A percentile compares a stretch with the other conserved stretches of the same genome.
These are phyloP conservation scores for Chionoecetes opilio DNA, from an alignment of 1,140 invertebrate genomes.

Conservation along the genomic window DNA sequence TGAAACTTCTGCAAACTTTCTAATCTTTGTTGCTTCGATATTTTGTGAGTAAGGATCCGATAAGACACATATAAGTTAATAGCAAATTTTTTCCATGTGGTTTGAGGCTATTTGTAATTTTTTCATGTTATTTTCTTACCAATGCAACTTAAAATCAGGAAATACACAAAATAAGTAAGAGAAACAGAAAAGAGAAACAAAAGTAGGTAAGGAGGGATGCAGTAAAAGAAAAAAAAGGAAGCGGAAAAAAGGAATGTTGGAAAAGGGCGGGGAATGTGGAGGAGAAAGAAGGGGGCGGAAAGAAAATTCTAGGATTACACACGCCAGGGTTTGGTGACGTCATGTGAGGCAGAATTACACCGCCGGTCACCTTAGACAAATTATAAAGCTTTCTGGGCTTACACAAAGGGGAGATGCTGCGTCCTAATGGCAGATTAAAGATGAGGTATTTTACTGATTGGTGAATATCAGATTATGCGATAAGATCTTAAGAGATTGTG, in stretches of 20 bases:
- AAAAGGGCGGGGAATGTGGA: not conserved
- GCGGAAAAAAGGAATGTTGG: not conserved
- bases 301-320: not conserved
- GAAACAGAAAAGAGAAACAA: too few relatives aligned
- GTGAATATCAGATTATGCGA: not conserved
- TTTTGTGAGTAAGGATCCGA: too few relatives aligned
- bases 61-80: too few relatives aligned
- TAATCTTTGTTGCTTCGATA: too few relatives aligned
- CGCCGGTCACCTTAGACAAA: not conserved
- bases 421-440: not conserved
- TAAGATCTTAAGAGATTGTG: not conserved
- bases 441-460: not conserved
- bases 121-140: too few relatives aligned
- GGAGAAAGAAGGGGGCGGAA: not conserved
- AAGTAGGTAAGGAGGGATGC: too few relatives aligned
- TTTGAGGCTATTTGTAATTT: too few relatives aligned
- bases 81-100: too few relatives aligned
- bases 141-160: too few relatives aligned
- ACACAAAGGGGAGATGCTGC: not conserved
- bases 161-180: too few relatives aligned
- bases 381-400: not conserved
- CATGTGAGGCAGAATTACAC: not conserved
- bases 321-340: conserved; percentile 14
- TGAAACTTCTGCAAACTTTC: too few relatives aligned
- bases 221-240: not conserved